Evolutionary conservation across 53 echinoderm and acorn worm genomes (phyloP).

Genomic region (Echinarachnius parma): DNA sequence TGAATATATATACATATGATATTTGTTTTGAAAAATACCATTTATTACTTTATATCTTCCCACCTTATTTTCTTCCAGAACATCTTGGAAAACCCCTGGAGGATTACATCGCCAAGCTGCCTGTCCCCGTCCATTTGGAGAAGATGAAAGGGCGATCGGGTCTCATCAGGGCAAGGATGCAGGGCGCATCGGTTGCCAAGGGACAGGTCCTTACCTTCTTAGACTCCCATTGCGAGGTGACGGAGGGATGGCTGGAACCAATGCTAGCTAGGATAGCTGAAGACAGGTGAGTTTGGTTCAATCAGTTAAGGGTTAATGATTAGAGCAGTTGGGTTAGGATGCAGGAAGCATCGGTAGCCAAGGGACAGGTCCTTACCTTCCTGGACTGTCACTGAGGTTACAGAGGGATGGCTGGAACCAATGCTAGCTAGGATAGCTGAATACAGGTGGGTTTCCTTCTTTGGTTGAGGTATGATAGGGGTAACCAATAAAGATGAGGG

Average conservation of each 20-base stretch:
- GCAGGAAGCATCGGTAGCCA: conserved; percentile 79
- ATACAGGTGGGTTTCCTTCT: too few species aligned
- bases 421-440: conserved; percentile 90
- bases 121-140: conserved; percentile 72
- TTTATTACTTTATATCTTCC: too few species aligned
- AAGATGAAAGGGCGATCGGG: conserved; percentile 86
- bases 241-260: conserved; percentile 96
- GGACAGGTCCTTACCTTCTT: conserved; percentile 77
- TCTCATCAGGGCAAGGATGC: conserved; percentile 77
- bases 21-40: too few species aligned
- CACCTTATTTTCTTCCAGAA: conserved; percentile 53
- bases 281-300: conserved; percentile 98
- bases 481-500: too few species aligned
- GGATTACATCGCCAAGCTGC: conserved; percentile 71
- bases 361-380: conserved; percentile 84
- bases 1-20: too few species aligned
- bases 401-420: conserved; percentile 98
- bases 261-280: conserved; percentile 90
- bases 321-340: conserved; percentile 81
- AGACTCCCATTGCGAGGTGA: conserved; percentile 90
- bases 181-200: conserved; percentile 86
- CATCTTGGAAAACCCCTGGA: conserved; percentile 84
- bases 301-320: too few species aligned
- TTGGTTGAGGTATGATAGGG: too few species aligned
- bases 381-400: conserved; percentile 96